Base-by-base conservation (phyloP, 2,797 vertebrate species). In the Chrosomus eos region DNA sequence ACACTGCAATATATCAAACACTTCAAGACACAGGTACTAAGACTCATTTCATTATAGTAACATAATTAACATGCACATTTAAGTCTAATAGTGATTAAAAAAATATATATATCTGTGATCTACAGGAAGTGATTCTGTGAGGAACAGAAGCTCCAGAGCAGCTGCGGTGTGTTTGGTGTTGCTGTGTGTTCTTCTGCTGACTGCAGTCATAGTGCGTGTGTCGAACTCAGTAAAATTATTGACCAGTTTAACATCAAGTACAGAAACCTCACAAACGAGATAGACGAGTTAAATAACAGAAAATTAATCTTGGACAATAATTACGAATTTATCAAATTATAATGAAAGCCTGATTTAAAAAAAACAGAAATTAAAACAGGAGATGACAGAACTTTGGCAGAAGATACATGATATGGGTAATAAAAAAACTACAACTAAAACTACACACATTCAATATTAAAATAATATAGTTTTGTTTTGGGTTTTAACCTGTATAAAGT, bases 321-420 rank as follows among this genome's bases (percentile, higher is more conserved):
- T 2, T 10, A 5, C 0, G 1, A 0, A 33, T 3, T 23, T 74
- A 53, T 33, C 1, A 33, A 0, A 1, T 19, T 0, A 11, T 19
- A 74, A 21, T 0, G 0, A 18, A 7, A 1, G 0, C 1, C 43
- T 31, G 9, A 7, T 1, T 73, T 0, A 0, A 33, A 0, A 23
- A 33, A 53, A 33, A 19, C 1, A 1, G 0, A 7, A 10, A 2
- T 11, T 53, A 7, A 1, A 72, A 4, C 0, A 28, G 4, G 1
- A 18, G 7, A 72, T 45, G 0, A 1, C 1, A 8, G 1, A 48
- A 5, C 5, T 28, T 43, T 19, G 14, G 70, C 2, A 10, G 4
- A 4, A 10, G 38, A 40, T 40, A 40, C 38, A 0, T 19, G 1
- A 21, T 33, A 74, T 53, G 48, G 48, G 48, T 74, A 74, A 74